Conservation (phyloP, 53 echinoderm and acorn worm genomes). For the Antedon mediterranea region DNA sequence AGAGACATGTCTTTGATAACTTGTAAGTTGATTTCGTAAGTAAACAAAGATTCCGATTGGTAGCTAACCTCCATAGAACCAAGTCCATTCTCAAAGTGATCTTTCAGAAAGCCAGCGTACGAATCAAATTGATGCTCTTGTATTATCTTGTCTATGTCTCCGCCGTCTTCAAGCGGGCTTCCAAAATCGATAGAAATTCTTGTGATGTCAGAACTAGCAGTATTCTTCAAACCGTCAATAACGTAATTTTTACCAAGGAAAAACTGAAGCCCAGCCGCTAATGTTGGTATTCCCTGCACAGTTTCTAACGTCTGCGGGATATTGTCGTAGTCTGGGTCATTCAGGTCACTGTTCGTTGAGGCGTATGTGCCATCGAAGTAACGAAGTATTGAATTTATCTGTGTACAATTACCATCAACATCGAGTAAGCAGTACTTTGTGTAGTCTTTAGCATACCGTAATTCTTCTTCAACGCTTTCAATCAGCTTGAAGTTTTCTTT, state of each 20-base stretch:
- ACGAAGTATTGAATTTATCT: neutral
- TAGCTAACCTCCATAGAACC: neutral
- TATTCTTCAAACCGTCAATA: neutral
- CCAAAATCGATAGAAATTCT: neutral
- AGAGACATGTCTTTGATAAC: conserved; percentile 1
- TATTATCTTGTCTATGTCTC: neutral
- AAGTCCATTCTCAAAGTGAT: neutral
- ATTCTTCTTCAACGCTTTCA: neutral
- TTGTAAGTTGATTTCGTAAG: neutral
- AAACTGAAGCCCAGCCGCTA: neutral
- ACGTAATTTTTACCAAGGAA: neutral
- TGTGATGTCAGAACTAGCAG: neutral
- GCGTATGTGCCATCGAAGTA: neutral
- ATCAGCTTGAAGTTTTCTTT: neutral
- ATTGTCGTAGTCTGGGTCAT: conserved; percentile 4
- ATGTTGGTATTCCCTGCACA: neutral
- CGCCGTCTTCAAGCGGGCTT: neutral
- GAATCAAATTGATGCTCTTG: neutral
- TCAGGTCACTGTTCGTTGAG: neutral
- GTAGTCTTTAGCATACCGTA: neutral
- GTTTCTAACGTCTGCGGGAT: neutral
- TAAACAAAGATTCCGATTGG: neutral
- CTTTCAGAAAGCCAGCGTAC: neutral
- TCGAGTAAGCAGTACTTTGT: neutral
- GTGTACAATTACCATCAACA: neutral